Evolutionary conservation across 2,888 invertebrate species (phyloP), one percentile per base, ranked within the genome.

Genomic region (Gryllus longicercus): DNA sequence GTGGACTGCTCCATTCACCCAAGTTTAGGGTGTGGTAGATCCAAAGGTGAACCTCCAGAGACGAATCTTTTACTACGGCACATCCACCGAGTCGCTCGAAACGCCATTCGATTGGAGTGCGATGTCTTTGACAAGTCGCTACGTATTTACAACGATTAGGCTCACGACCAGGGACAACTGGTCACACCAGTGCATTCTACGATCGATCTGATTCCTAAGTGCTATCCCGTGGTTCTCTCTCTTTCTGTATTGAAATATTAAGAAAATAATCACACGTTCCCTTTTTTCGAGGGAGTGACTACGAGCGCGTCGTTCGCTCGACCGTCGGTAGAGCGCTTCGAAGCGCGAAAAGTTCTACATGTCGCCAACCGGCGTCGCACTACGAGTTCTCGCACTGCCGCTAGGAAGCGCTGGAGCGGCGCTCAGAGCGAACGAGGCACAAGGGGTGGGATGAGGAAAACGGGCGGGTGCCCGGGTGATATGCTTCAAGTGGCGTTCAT

Each of bases 401-500:
- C 63, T 63, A 63, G 63, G 63, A 63, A 18, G 63, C 63, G 63
- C 63, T 63, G 16, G 63, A 63, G 63, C n/a, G 14, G 63, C 63
- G 63, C 14, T 63, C 14, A n/a, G 16, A 63, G 63, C 63, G 16
- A 63, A 63, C 63, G 63, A 63, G n/a, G 63, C 16, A 14, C n/a
- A 63, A 63, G 63, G 63, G 14, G 2, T 11, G 8, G 63, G 63
- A 16, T 14, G n/a, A 63, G 63, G 63, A 14, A 18, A 16, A 63
- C 63, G 14, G 63, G 63, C n/a, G 1, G 16, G n/a, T 12, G n/a
- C 63, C 63, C 63, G 63, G n/a, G 63, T 63, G 63, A 63, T 63
- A 63, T 63, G 63, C 63, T 63, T 63, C 63, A 63, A 63, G 63
- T 63, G 63, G 63, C 63, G 14, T 63, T 63, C n/a, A 63, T 63